Conservation (phyloP, 2,888 invertebrate genomes). For the Brassicogethes aeneus region DNA sequence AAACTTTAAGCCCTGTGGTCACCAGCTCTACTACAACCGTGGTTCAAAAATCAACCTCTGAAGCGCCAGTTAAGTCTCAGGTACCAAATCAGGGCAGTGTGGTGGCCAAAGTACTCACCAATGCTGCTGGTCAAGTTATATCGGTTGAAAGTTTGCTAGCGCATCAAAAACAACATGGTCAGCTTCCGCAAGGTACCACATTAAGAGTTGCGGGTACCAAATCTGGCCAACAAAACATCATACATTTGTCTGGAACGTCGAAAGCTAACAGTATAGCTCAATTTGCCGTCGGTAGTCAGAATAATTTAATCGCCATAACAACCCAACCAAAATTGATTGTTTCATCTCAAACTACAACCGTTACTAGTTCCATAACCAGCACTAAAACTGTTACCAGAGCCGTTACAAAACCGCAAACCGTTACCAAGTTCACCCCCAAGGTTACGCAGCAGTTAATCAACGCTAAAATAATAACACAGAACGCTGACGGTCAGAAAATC, state of each 20-base stretch:
- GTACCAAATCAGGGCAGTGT: constrained; percentile 47
- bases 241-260: constrained; percentile 42
- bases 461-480: constrained; percentile 40
- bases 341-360: constrained; percentile 27
- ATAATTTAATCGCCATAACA: constrained; percentile 38
- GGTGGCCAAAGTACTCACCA: constrained; percentile 65
- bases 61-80: constrained; percentile 39
- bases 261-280: constrained; percentile 37
- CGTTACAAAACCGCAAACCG: constrained; percentile 18
- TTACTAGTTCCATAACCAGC: constrained; percentile 21
- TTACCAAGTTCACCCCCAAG: constrained; percentile 34
- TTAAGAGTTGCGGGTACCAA: constrained; percentile 42
- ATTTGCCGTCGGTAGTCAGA: constrained; percentile 45
- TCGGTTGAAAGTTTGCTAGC: constrained; percentile 51
- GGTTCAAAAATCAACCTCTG: constrained; percentile 21
- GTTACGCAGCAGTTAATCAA: constrained; percentile 40
- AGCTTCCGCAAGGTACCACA: constrained; percentile 46
- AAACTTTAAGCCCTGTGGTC: neutral
- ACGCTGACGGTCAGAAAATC: constrained; percentile 30
- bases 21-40: neutral
- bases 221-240: constrained; percentile 42
- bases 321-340: constrained; percentile 38
- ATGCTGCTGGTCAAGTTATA: constrained; percentile 52
- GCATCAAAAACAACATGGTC: constrained; percentile 44
- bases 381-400: constrained; percentile 19